Percentiles rank a stretch among this genome's conserved stretches.
Evolutionary conservation across 2,113 vertebrate genomes (phyloP).

Genomic region (Perognathus longimembris): DNA sequence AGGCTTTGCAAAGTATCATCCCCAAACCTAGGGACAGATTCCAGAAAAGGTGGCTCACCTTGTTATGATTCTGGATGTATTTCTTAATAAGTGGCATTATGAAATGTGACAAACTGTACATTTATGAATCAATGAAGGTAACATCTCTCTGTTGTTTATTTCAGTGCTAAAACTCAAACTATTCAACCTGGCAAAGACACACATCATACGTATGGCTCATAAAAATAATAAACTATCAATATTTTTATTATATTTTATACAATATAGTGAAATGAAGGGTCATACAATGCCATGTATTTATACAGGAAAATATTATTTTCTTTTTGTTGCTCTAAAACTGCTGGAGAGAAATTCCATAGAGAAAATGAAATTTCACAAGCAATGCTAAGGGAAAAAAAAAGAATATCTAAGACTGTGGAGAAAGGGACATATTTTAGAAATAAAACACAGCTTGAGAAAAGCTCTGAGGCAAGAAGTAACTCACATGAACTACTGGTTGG

Average conservation of each 20-base stretch:
- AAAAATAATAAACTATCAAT: background rate
- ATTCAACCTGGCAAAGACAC: background rate
- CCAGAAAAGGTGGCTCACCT: background rate
- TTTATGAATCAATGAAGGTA: background rate
- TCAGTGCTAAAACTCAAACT: background rate
- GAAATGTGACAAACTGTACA: background rate
- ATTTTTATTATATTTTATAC: background rate
- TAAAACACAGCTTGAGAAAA: background rate
- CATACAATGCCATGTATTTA: background rate
- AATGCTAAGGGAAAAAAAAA: background rate
- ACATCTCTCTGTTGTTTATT: background rate
- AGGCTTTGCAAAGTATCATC: background rate
- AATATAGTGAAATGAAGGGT: background rate
- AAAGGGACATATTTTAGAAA: background rate
- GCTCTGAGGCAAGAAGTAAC: background rate
- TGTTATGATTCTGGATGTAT: background rate
- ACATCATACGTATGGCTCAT: background rate
- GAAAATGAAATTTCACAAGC: conserved; percentile 32
- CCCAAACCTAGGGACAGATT: background rate
- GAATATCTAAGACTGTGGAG: background rate
- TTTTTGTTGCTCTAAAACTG: background rate
- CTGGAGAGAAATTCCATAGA: background rate
- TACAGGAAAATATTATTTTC: background rate
- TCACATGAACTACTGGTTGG: background rate
- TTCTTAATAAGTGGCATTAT: background rate